Evolutionary conservation across 2,888 invertebrate genomes (phyloP), one percentile per base, ranked within the genome.

Genomic region (Tetramorium bicarinatum): DNA sequence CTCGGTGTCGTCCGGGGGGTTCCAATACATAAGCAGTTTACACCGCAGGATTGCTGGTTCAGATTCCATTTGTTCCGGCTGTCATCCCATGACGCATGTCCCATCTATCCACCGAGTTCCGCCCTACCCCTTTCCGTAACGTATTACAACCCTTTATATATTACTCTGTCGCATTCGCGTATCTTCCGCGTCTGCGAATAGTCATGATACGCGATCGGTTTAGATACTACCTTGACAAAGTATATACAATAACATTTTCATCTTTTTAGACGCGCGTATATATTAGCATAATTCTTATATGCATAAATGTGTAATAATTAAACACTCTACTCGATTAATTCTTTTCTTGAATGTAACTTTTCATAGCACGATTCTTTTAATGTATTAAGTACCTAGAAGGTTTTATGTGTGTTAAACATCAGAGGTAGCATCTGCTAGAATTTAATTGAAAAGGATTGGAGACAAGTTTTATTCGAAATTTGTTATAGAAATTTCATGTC

Each of bases 41-140:
- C 91, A 91, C 91, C 89, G 86, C 89, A 92, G 94, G 92, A 94
- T 93, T 93, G 94, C 94, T 94, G 93, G 93, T 94, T 94, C 94
- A 94, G 94, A 94, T 94, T 95, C 94, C 94, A 95, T 95, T 94
- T 94, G 94, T 94, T 94, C 94, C 95, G 94, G 93, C 92, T 94
- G 94, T 95, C 94, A 93, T 87, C 91, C 90, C 92, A 92, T 94
- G 94, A 95, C 94, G 91, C 92, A 94, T 93, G 92, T 93, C 92
- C 94, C 89, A 93, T 93, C 92, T 91, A 89, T 80, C 86, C 92
- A 90, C 91, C 90, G 90, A 90, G 86, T 87, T 87, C 87, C 85
- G 87, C 83, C 88, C 87, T 77, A 85, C 89, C 90, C 90, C 90
- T 89, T 91, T 88, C 88, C 85, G 67, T 84, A 87, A 89, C 89